These are phyloP conservation scores for Standfussiana lucernea DNA, from an alignment of 2,888 invertebrate genomes.

Conservation along the genomic window DNA sequence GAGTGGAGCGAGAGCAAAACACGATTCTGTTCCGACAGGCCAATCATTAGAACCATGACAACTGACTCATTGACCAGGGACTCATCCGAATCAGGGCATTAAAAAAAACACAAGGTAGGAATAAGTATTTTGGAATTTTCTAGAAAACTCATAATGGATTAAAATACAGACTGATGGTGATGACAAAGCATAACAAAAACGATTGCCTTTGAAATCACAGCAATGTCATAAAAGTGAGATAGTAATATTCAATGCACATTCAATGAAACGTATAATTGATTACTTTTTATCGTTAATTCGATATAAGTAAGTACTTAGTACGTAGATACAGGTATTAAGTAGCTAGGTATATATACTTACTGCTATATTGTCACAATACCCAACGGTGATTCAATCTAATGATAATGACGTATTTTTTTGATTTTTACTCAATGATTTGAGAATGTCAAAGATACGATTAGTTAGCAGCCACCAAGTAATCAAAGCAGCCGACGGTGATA, in stretches of 20 bases:
- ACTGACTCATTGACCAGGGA: too few species aligned
- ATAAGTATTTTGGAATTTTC: slow-evolving; percentile 13
- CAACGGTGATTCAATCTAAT: slow-evolving; percentile 17
- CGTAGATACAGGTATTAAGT: slow-evolving; percentile 8
- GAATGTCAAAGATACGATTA: slow-evolving; percentile 6
- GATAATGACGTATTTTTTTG: slow-evolving; percentile 9
- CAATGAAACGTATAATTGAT: slow-evolving; percentile 40
- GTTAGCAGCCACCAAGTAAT: background rate
- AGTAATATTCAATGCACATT: slow-evolving; percentile 35
- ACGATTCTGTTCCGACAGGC: too few species aligned
- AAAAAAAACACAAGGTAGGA: background rate
- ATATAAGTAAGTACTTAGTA: slow-evolving; percentile 24
- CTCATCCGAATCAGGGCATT: too few species aligned
- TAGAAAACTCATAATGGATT: slow-evolving; percentile 23
- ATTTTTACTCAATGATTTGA: background rate
- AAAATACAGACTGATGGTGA: background rate
- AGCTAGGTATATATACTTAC: background rate
- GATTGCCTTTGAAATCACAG: slow-evolving; percentile 47
- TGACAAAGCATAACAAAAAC: slow-evolving; percentile 8
- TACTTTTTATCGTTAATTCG: slow-evolving; percentile 25
- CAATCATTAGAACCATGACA: too few species aligned
- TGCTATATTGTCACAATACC: slow-evolving; percentile 26
- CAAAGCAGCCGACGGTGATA: background rate
- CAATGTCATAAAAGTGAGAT: slow-evolving; percentile 33
- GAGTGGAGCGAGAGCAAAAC: too few species aligned